A percentile compares a stretch with the other conserved stretches of the same genome.
phyloP scores from a whole-genome alignment of 2,113 vertebrate genomes.

The Phalacrocorax carbo region DNA sequence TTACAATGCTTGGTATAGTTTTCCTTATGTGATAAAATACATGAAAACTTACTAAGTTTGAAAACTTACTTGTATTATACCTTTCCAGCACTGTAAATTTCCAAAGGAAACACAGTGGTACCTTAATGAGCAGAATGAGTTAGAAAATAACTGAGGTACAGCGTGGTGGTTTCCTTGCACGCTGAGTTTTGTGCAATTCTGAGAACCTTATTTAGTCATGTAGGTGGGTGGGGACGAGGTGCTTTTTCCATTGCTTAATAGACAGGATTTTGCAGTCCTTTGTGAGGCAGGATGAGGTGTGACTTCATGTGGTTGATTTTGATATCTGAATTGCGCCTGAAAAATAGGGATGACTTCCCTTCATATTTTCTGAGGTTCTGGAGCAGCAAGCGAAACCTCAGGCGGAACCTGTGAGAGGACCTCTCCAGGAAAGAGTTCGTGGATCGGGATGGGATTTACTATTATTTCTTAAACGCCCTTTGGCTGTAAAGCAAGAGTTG shows the following conservation, averaged over 20 bases:
- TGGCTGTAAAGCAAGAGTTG: not conserved
- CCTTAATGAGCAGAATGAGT: slow-evolving; percentile 5
- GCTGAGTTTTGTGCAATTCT: slow-evolving; percentile 27
- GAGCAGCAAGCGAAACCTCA: not conserved
- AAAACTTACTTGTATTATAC: not conserved
- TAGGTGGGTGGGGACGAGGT: slow-evolving; percentile 43
- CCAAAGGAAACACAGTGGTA: slow-evolving; percentile 37
- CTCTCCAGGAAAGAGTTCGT: not conserved
- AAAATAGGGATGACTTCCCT: not conserved
- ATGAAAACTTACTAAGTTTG: not conserved
- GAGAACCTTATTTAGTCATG: slow-evolving; percentile 31
- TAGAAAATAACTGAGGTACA: slow-evolving; percentile 8
- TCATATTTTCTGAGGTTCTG: not conserved
- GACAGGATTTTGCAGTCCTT: slow-evolving; percentile 4
- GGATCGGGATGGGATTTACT: not conserved
- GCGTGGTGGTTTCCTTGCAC: slow-evolving; percentile 42
- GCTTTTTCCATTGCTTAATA: slow-evolving; percentile 37
- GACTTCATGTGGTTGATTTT: not conserved
- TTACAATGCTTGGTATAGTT: not conserved
- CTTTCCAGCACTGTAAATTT: slow-evolving; percentile 15
- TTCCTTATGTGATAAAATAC: not conserved
- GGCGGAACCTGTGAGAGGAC: not conserved
- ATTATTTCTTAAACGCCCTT: not conserved
- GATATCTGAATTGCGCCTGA: not conserved
- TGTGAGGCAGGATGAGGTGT: not conserved